Base-by-base conservation (phyloP, 2,797 vertebrate species). In the Mycteria americana region DNA sequence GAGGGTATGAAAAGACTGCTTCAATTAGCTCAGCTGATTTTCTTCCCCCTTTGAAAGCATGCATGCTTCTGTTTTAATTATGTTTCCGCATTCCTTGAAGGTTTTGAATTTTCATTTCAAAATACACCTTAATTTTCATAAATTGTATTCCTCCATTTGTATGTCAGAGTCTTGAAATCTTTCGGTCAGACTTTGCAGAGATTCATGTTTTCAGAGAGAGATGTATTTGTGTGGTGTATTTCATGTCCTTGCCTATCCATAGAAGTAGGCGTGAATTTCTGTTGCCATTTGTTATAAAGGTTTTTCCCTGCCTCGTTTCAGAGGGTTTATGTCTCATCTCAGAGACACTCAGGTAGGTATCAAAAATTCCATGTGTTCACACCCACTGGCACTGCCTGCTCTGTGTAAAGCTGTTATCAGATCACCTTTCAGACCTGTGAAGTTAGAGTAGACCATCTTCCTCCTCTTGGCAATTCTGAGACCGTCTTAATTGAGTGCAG, bases 81-180 rank as follows among this genome's bases (percentile, higher is more conserved):
- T 48, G 19, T 31, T 57, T 84, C 53, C 78, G 31, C 57, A 43
- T 88, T 83, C 76, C 41, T 88, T 64, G 5, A 39, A 74, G 68
- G 31, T 59, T 85, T 60, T 83, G 33, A 39, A 27, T 93, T 93
- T 92, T 97, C 13, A n/a, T 79, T 92, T 92, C 41, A 83, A 94
- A 91, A 48, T 73, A 21, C 25, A 56, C 22, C n/a, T 74, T 74
- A 17, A 56, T 70, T 45, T 80, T 83, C 28, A 0, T 37, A 50
- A 35, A 3, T 56, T 73, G 7, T 45, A 7, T 72, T 88, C 5
- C 12, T 83, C 30, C 7, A 11, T 45, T 87, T 87, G 18, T 57
- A 1, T 88, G 75, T 89, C 63, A 63, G 50, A 56, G 5, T 53
- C 35, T 48, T 75, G 48, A 77, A 64, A 60, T 80, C 60, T 88